Evolutionary conservation across 2,797 vertebrate genomes (phyloP).

Genomic region (Amblyraja radiata): DNA sequence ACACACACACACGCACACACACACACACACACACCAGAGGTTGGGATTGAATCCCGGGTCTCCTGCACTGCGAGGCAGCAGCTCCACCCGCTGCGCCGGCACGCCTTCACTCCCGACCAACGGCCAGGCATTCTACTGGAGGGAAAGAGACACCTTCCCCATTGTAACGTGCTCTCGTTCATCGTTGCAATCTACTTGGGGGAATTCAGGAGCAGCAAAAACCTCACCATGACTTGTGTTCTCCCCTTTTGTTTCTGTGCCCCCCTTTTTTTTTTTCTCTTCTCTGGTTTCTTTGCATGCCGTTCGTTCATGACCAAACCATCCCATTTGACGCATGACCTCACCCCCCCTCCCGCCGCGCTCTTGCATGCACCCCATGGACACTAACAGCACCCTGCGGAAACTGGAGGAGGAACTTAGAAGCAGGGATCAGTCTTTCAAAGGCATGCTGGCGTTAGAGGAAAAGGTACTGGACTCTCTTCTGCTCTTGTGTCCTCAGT

Average conservation of each 20-base stretch:
- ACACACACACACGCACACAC: no score
- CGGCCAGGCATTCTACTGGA: background rate
- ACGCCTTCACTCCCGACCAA: no score
- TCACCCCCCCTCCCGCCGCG: background rate
- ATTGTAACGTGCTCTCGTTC: background rate
- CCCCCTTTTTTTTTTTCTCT: background rate
- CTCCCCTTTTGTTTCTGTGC: background rate
- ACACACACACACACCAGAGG: no score
- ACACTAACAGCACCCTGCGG: conserved; percentile 77
- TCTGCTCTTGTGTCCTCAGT: background rate
- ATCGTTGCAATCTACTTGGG: background rate
- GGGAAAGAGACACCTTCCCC: background rate
- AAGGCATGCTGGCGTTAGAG: conserved; percentile 79
- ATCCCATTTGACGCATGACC: background rate
- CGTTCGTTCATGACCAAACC: background rate
- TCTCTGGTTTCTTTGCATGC: background rate
- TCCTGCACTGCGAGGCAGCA: no score
- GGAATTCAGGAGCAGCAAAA: background rate
- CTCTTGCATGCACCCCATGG: background rate
- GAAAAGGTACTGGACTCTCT: conserved; percentile 74
- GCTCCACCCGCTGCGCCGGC: no score
- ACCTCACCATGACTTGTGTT: background rate
- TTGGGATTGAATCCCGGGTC: no score
- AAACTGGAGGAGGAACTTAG: conserved; percentile 79
- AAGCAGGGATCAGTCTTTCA: conserved; percentile 82